Percentiles rank a stretch among this genome's conserved stretches.
Conservation (phyloP, 2,797 vertebrate species). For the Cossypha heuglini region DNA sequence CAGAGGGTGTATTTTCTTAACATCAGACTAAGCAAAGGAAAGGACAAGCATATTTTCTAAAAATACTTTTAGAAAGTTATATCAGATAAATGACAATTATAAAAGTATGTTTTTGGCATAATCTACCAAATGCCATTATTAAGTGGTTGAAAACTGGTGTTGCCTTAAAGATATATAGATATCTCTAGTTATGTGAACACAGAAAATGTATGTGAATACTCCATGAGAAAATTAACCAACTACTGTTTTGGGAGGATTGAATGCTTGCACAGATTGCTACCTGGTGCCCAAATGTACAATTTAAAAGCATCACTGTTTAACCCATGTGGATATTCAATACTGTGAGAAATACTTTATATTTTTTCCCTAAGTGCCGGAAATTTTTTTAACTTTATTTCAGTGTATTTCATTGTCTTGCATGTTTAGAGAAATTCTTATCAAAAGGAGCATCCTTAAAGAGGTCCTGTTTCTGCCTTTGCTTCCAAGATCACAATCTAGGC, state of each 20-base stretch:
- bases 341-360: neutral
- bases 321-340: neutral
- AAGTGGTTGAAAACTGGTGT: neutral
- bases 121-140: neutral
- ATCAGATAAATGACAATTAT: neutral
- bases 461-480: neutral
- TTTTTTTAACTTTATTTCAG: neutral
- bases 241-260: neutral
- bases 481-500: neutral
- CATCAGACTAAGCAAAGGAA: neutral
- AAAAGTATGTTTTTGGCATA: neutral
- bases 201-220: neutral
- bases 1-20: neutral
- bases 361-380: rapidly evolving
- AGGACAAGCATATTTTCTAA: neutral
- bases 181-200: neutral
- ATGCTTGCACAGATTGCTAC: neutral
- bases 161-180: neutral
- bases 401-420: neutral
- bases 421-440: neutral
- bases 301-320: neutral
- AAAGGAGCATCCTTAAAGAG: neutral
- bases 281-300: neutral
- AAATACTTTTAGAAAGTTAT: neutral
- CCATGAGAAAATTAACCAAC: neutral